Base-by-base conservation (phyloP, 2,113 vertebrate genomes). In the Muntiacus reevesi region DNA sequence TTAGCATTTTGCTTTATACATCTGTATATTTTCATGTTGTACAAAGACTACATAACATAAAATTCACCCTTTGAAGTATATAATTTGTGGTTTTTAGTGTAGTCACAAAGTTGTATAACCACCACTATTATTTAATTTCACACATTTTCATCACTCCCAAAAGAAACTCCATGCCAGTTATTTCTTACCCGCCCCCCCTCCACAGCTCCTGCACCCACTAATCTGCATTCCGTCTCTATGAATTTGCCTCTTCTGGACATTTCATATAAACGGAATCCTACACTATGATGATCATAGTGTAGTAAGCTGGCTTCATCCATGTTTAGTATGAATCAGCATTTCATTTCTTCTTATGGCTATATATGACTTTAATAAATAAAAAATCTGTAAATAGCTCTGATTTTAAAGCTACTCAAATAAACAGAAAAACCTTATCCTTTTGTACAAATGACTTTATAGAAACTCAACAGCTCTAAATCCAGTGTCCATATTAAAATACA, bases 371-470 rank as follows among this genome's bases (percentile, higher is more conserved):
- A 55, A 92, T 74, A 86, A 91, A 85, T 54, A 71, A 89, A 81
- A 89, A 81, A 89, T 60, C 59, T 52, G 13, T 82, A 64, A 86
- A 78, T 25, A 87, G 67, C 57, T 97, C 45, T 88, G 45, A 91
- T 64, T 92, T 23, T 7, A 55, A 92, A 89, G 79, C 60, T 82
- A 88, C 30, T 50, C 55, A 87, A 71, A 52, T 52, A 52, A 93
- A 71, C 36, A 89, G 64, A 50, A 90, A 79, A 57, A 78, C 3
- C n/a, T 96, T 45, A 59, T 8, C 13, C n/a, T 93, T 93, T 60
- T 89, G 67, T 91, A 93, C 25, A 90, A 79, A 92, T 95, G 78
- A 96, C n/a, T 81, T 89, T 74, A 55, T 40, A 74, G 83, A 91
- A 90, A 71, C 50, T 55, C 81, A 87, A 62, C 13, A 90, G 17